Evolutionary conservation across 2,888 invertebrate species (phyloP).

Genomic region (Eupithecia centaureata): DNA sequence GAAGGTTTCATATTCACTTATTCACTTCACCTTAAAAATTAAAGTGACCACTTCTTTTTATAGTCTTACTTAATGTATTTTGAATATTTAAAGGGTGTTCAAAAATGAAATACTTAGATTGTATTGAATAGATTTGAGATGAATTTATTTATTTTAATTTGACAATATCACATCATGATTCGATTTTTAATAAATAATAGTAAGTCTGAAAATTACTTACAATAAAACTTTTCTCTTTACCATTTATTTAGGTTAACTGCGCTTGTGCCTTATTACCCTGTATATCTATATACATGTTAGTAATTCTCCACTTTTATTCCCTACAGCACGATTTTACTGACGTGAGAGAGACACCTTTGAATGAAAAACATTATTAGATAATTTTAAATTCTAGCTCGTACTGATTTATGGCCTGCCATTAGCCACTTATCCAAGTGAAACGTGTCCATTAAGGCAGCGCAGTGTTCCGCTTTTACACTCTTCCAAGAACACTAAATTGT

Average conservation of each 20-base stretch:
- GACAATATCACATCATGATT: too few species aligned
- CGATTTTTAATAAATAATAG: neutral
- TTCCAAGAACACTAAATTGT: constrained; percentile 6
- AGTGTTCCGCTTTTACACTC: constrained; percentile 1
- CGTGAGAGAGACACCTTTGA: neutral
- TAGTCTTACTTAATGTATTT: too few species aligned
- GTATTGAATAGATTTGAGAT: too few species aligned
- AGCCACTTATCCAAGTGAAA: constrained; percentile 8
- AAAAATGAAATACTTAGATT: too few species aligned
- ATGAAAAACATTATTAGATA: neutral
- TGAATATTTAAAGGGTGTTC: too few species aligned
- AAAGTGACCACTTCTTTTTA: too few species aligned
- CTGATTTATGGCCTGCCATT: neutral
- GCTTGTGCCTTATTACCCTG: too few species aligned
- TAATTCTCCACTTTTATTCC: neutral
- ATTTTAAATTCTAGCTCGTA: constrained; percentile 1
- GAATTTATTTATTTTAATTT: too few species aligned
- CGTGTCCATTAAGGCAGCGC: constrained; percentile 1
- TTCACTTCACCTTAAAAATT: too few species aligned
- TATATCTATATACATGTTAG: too few species aligned
- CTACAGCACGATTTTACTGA: neutral
- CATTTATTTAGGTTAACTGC: neutral
- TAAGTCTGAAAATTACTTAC: neutral
- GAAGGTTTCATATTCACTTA: too few species aligned
- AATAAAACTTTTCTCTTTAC: neutral